Evolutionary conservation across 1,140 invertebrate species (phyloP), one percentile per base, ranked within the genome.

Genomic region (Monomorium pharaonis): DNA sequence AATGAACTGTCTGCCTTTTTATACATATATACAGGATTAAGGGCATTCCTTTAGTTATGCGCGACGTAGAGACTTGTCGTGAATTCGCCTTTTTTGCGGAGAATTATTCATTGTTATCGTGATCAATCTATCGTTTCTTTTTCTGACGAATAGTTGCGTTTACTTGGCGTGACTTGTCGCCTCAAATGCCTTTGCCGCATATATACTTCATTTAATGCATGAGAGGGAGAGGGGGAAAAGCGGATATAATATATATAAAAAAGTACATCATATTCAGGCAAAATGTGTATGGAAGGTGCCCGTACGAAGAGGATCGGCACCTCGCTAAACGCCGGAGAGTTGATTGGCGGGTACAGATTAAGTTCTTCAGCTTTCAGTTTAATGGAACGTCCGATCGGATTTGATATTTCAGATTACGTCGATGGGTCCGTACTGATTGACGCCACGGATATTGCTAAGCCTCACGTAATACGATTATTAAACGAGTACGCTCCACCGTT

Each of bases 341-440:
- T 76, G 74, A 84, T 85, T 78, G 58, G 60, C 84, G 62, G 49
- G 84, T 12, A 77, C 44, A 84, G 72, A 84, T 83, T 83, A 83
- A 83, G 78, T 74, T 74, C 67, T 80, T 65, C 14, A 69, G 62
- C 47, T 69, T 80, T 74, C 69, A 86, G 84, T 83, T 89, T 89
- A 89, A 88, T 91, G 56, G 86, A 90, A 91, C 70, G 49, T 44
- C 44, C 76, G 56, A 84, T 84, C 37, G 49, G 27, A 81, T 75
- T 80, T 75, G 67, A 42, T 63, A 37, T 47, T 54, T 65, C 54
- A 65, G 65, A 58, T 77, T 54, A 65, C 44, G 30, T 60, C 21
- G 42, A 84, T 77, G 54, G 27, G 54, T 80, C 56, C 44, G 21
- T 18, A 54, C 54, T 67, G 56, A 63, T 67, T 72, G 72, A 81